Conservation (phyloP, 1,140 invertebrate species). For the Drosophila dunni region DNA sequence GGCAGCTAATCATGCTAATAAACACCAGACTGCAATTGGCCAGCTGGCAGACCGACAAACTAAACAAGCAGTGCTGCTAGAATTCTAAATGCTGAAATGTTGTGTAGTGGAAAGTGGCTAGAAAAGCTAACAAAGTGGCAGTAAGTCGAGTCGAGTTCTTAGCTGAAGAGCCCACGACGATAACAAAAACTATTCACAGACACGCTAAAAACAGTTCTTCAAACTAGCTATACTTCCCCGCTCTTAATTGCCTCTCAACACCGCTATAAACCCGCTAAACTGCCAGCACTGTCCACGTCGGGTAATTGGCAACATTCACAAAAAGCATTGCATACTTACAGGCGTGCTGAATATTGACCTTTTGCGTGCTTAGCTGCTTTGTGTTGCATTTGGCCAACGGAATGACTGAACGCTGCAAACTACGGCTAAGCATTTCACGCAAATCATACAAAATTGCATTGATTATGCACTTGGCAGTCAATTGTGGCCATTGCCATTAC, state of each 20-base stretch:
- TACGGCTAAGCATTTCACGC: slow-evolving; percentile 14
- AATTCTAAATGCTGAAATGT: too few species aligned
- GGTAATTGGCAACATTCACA: slow-evolving; percentile 33
- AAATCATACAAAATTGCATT: slow-evolving; percentile 78
- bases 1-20: slow-evolving; percentile 78
- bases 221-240: too few species aligned
- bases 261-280: too few species aligned
- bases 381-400: slow-evolving; percentile 38
- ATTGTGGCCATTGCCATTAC: slow-evolving; percentile 60
- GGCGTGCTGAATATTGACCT: slow-evolving; percentile 28
- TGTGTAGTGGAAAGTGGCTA: too few species aligned
- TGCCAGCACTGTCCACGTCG: slow-evolving; percentile 8
- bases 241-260: too few species aligned
- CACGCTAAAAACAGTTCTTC: too few species aligned
- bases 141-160: too few species aligned
- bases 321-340: slow-evolving; percentile 71
- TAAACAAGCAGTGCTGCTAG: too few species aligned
- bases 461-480: slow-evolving; percentile 79
- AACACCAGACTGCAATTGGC: slow-evolving; percentile 70
- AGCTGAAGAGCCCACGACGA: too few species aligned
- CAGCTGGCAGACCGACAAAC: slow-evolving; percentile 10
- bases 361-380: neutral
- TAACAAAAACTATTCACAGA: too few species aligned
- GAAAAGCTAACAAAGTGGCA: too few species aligned
- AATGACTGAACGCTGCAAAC: slow-evolving; percentile 10